Conservation (phyloP, 2,113 vertebrate species). For the Dicentrarchus labrax region DNA sequence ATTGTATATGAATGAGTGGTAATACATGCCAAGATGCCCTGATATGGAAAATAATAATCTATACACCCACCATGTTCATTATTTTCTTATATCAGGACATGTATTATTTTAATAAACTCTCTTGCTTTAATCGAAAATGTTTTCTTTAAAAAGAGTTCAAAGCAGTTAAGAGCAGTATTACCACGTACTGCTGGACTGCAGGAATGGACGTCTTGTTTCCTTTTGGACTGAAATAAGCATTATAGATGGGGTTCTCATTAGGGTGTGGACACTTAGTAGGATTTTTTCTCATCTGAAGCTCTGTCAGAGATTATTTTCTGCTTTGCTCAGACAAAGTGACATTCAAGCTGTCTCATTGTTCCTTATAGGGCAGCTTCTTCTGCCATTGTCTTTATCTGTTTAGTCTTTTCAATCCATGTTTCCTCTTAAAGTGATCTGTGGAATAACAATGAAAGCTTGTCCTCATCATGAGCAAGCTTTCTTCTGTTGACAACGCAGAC, state of each 20-base stretch:
- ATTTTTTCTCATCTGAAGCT: neutral
- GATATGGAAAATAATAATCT: too few species aligned
- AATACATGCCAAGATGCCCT: too few species aligned
- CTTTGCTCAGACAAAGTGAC: neutral
- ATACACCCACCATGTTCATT: neutral
- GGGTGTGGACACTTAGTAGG: neutral
- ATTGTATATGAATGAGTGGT: too few species aligned
- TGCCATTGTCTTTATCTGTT: constrained; percentile 9
- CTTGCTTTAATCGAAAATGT: neutral
- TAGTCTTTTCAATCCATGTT: neutral
- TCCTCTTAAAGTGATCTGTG: constrained; percentile 1
- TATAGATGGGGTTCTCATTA: neutral
- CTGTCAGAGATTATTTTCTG: neutral
- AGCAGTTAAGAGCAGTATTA: neutral
- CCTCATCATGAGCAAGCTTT: neutral
- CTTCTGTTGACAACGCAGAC: constrained; percentile 17
- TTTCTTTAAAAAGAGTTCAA: neutral
- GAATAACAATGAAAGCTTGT: neutral
- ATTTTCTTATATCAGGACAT: neutral
- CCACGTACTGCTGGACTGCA: neutral
- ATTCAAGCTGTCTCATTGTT: neutral
- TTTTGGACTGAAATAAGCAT: neutral
- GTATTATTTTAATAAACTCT: neutral
- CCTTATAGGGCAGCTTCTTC: neutral
- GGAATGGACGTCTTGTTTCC: neutral